Conservation (phyloP, 2,113 vertebrate species). For the Podarcis raffonei region DNA sequence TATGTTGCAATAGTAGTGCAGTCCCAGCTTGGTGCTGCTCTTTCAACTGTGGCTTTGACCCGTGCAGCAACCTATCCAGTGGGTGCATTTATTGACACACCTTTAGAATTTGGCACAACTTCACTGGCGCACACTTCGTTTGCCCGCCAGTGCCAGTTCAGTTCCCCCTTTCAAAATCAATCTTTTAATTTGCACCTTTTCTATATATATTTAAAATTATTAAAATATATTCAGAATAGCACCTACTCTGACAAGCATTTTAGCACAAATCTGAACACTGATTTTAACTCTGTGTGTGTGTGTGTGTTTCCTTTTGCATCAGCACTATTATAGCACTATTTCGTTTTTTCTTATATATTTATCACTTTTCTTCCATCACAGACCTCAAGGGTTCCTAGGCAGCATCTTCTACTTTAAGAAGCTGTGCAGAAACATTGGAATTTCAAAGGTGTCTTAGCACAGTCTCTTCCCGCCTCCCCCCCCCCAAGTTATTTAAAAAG, state of each 20-base stretch:
- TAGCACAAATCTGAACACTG: background rate
- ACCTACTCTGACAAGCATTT: background rate
- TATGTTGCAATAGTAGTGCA: background rate
- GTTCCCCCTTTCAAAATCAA: background rate
- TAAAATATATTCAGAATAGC: background rate
- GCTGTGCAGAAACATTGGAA: background rate
- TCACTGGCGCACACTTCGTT: no score
- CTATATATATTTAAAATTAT: background rate
- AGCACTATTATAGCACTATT: background rate
- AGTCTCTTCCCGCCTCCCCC: no score
- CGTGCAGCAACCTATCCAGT: background rate
- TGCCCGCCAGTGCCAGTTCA: background rate
- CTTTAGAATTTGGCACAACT: background rate
- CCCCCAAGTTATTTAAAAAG: background rate
- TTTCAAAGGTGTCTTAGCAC: background rate
- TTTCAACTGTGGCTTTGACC: background rate
- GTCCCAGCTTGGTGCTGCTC: background rate
- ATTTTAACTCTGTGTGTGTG: background rate
- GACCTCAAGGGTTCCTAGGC: background rate
- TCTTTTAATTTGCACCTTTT: background rate
- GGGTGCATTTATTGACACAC: no score
- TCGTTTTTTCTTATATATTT: background rate
- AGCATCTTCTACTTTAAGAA: background rate
- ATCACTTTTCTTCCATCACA: background rate
- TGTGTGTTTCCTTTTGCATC: background rate